Conservation (phyloP, 2,888 invertebrate genomes). For the Agrypnus murinus region DNA sequence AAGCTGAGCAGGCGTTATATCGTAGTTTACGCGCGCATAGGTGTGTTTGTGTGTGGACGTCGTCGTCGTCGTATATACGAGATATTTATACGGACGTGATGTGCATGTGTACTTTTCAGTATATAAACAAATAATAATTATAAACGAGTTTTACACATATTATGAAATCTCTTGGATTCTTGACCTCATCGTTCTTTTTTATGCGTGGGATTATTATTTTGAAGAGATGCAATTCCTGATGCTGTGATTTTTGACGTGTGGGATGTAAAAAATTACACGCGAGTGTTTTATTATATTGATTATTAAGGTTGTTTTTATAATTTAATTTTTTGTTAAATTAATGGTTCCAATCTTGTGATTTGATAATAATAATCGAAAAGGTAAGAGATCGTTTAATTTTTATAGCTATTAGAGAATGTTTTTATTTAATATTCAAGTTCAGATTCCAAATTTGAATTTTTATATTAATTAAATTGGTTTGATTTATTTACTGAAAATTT, state of each 20-base stretch:
- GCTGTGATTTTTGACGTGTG: slow-evolving; percentile 5
- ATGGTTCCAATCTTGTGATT: slow-evolving; percentile 13
- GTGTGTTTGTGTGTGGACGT: neutral
- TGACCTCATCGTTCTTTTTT: slow-evolving; percentile 34
- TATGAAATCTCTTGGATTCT: slow-evolving; percentile 44
- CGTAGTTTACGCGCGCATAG: neutral
- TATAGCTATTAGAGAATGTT: neutral
- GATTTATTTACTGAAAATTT: neutral
- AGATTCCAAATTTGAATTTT: slow-evolving; percentile 13
- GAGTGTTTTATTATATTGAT: slow-evolving; percentile 8
- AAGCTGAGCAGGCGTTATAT: slow-evolving; percentile 26
- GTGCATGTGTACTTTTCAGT: slow-evolving; percentile 38
- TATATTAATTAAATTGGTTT: neutral
- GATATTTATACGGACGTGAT: slow-evolving; percentile 31
- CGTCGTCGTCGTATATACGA: too few species aligned
- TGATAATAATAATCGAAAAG: slow-evolving; percentile 5
- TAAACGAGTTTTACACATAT: slow-evolving; percentile 38
- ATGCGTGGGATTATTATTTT: neutral
- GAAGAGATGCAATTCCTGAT: neutral
- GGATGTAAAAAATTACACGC: slow-evolving; percentile 14
- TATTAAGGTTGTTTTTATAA: slow-evolving; percentile 13
- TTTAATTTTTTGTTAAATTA: slow-evolving; percentile 18
- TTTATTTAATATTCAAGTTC: slow-evolving; percentile 13
- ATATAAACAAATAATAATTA: slow-evolving; percentile 45
- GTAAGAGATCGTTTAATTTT: slow-evolving; percentile 11